Base-by-base conservation (phyloP, 2,797 vertebrate species). In the Tauraco hartlaubi region DNA sequence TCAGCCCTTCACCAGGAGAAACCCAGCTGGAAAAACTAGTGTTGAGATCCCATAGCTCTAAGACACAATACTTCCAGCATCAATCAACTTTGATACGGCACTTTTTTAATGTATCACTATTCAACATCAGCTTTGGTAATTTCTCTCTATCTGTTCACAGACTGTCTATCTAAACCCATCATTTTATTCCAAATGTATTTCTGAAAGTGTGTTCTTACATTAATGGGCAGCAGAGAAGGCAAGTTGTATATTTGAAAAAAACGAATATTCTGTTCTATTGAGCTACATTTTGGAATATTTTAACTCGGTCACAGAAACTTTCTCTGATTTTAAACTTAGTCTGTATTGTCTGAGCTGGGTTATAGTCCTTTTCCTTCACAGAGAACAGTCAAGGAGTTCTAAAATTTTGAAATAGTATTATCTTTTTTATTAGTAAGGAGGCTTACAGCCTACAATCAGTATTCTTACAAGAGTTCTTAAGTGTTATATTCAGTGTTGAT, bases 1-100 rank as follows among this genome's bases (percentile, higher is more conserved):
- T 97, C 90, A 96, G 97, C 93, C 95, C 96, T 93, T 97, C 93
- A 90, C 91, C 83, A 97, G 94, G 95, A 98, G 97, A 96, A 97
- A 71, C 85, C 90, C 97, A 97, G 97, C 97, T 98, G 98, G 98
- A 98, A 98, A 98, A 98, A 97, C 90, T 96, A 96, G 94, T 94
- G 92, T 95, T 97, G 97, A 92, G 95, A 96, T 97, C 94, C 87
- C 82, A 64, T 61, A 88, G 79, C 92, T 97, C 97, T 95, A 90
- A 96, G 95, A 95, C 82, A 96, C 93, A 85, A 94, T 97, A 95
- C 74, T 97, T 96, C 64, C 69, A 94, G 58, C 80, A 97, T 98
- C 95, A 95, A 97, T 98, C 95, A 98, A 20, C 73, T 95, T 89
- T 95, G 78, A 95, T 97, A 86, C 46, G 77, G 82, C 85, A 92